Conservation (phyloP, 2,888 invertebrate species). For the Byasa hedistus region DNA sequence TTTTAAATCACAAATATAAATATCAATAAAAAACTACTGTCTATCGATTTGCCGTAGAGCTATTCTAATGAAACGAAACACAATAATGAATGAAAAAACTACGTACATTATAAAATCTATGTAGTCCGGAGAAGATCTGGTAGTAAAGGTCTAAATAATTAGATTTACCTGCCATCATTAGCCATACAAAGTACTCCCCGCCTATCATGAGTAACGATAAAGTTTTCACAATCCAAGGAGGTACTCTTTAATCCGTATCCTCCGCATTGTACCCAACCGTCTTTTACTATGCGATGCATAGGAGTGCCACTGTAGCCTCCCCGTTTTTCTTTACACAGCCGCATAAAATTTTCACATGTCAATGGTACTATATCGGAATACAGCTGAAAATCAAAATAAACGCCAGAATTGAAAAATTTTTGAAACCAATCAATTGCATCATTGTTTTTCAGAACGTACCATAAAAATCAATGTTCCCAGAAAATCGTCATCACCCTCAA, state of each 20-base stretch:
- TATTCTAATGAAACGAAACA: no score
- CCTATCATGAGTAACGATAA: conserved; percentile 81
- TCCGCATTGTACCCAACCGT: conserved; percentile 87
- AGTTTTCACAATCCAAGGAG: conserved; percentile 82
- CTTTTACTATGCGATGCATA: conserved; percentile 83
- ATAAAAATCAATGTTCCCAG: conserved; percentile 80
- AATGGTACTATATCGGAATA: conserved; percentile 80
- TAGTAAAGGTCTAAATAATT: no score
- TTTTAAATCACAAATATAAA: no score
- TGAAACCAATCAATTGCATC: neutral
- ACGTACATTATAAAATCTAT: no score
- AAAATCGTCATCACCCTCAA: conserved; percentile 57
- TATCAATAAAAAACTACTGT: no score
- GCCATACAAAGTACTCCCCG: conserved; percentile 87
- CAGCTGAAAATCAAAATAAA: conserved; percentile 55
- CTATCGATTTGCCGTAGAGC: no score
- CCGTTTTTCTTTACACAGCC: conserved; percentile 67
- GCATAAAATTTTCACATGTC: conserved; percentile 80
- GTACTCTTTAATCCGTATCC: conserved; percentile 65
- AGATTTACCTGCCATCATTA: conserved; percentile 78
- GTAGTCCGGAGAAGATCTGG: no score
- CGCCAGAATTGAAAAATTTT: neutral
- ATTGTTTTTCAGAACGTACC: conserved; percentile 59
- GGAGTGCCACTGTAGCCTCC: conserved; percentile 79
- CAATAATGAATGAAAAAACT: no score